Percentiles rank a stretch among this genome's conserved stretches.
phyloP scores from a whole-genome alignment of 1,140 invertebrate genomes.

The Sinonovacula constricta region DNA sequence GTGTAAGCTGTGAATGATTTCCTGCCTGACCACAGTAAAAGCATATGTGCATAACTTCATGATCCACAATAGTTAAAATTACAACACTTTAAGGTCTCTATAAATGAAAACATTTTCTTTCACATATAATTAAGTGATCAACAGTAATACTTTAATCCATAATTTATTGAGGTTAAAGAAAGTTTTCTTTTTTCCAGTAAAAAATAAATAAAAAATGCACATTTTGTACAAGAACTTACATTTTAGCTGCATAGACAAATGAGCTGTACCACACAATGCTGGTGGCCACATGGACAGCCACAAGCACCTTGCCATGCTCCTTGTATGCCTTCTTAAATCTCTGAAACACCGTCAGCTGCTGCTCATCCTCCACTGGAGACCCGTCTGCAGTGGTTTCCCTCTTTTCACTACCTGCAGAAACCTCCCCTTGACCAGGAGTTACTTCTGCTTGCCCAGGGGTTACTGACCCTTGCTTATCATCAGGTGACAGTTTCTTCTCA shows the following conservation, averaged over 20 bases:
- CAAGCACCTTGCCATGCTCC: slow-evolving; percentile 95
- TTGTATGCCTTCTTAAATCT: slow-evolving; percentile 94
- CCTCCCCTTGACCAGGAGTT: not conserved
- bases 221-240: too few relatives aligned
- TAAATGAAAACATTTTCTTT: too few relatives aligned
- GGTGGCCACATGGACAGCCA: slow-evolving; percentile 93
- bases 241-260: slow-evolving; percentile 92
- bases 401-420: not conserved
- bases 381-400: slow-evolving; percentile 1
- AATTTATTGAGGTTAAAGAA: too few relatives aligned
- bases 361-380: slow-evolving; percentile 18
- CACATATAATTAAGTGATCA: too few relatives aligned
- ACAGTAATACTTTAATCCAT: too few relatives aligned
- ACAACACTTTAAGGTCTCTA: too few relatives aligned
- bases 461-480: not conserved
- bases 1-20: too few relatives aligned
- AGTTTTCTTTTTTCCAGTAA: too few relatives aligned
- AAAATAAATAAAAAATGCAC: too few relatives aligned
- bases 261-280: slow-evolving; percentile 90
- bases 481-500: not conserved
- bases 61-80: too few relatives aligned
- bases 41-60: too few relatives aligned
- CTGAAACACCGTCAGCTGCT: slow-evolving; percentile 85
- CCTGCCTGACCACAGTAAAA: too few relatives aligned
- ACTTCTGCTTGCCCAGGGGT: not conserved